Percentiles rank a stretch among this genome's conserved stretches.
Conservation (phyloP, 2,797 vertebrate species). For the Atherinosoma microstoma region DNA sequence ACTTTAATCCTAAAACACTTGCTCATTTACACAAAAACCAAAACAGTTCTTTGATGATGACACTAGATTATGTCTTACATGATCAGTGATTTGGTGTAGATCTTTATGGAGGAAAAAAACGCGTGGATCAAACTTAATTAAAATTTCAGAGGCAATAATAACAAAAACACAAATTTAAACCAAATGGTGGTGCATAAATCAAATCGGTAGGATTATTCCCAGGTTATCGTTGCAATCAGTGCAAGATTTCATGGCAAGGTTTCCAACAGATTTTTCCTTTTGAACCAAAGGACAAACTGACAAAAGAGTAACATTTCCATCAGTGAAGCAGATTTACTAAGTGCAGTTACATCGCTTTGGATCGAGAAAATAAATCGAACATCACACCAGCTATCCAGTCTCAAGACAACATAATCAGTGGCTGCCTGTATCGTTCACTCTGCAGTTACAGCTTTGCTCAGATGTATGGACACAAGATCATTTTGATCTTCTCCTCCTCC, state of each 20-base stretch:
- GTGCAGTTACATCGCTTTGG: background rate
- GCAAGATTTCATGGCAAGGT: background rate
- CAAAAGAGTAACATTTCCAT: background rate
- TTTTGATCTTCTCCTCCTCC: slow-evolving; percentile 37
- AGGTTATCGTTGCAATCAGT: background rate
- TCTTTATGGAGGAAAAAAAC: background rate
- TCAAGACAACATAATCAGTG: slow-evolving; percentile 3
- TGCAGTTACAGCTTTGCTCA: slow-evolving; percentile 21
- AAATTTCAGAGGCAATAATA: background rate
- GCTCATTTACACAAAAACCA: background rate
- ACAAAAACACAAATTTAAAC: background rate
- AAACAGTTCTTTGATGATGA: background rate
- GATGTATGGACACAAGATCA: slow-evolving; percentile 40
- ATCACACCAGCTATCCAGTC: background rate
- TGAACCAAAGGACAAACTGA: slow-evolving; percentile 2
- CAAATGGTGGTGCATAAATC: background rate
- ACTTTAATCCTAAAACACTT: background rate
- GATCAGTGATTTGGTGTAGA: background rate
- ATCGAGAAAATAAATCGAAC: background rate
- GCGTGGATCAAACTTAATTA: background rate
- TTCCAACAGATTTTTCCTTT: slow-evolving; percentile 9
- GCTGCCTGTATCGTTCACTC: slow-evolving; percentile 10
- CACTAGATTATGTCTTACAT: background rate
- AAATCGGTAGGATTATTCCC: slow-evolving; percentile 2
- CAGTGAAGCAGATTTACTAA: background rate